A percentile compares a stretch with the other conserved stretches of the same genome.
These are phyloP conservation scores for Hippasteria phrygiana DNA, from an alignment of 53 echinoderm and acorn worm species.

Conservation along the genomic window DNA sequence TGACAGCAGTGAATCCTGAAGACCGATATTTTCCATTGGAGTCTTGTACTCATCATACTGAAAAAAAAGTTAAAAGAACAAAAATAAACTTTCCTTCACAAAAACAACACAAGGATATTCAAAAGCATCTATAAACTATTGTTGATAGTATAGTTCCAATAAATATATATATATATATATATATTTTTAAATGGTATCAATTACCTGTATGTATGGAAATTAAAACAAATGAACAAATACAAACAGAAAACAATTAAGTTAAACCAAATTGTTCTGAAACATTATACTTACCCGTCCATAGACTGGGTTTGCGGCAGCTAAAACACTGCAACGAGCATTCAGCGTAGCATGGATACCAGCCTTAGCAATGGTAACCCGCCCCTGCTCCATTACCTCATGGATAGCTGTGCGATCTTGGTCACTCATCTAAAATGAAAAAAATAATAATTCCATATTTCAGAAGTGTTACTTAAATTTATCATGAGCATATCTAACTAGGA, in stretches of 20 bases:
- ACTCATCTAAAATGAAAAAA: constrained; percentile 79
- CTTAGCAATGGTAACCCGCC: constrained; percentile 99
- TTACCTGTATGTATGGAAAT: too few relatives aligned
- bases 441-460: too few relatives aligned
- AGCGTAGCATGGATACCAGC: constrained; percentile 98
- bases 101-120: neutral
- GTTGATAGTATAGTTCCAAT: too few relatives aligned
- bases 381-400: constrained; percentile 99
- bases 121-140: too few relatives aligned
- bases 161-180: too few relatives aligned
- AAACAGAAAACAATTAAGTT: neutral
- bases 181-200: too few relatives aligned
- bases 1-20: constrained; percentile 94
- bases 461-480: too few relatives aligned
- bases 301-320: constrained; percentile 98
- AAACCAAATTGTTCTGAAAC: neutral
- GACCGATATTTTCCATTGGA: constrained; percentile 98
- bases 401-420: constrained; percentile 99
- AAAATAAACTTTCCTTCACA: neutral
- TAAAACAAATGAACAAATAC: neutral
- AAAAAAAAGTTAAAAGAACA: constrained; percentile 22
- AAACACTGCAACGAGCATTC: constrained; percentile 96
- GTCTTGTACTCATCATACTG: constrained; percentile 99
- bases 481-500: too few relatives aligned
- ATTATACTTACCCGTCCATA: constrained; percentile 93